Percentiles rank a stretch among this genome's conserved stretches.
These are phyloP conservation scores for Chaetops frenatus DNA, from an alignment of 2,113 vertebrate genomes.

Conservation along the genomic window DNA sequence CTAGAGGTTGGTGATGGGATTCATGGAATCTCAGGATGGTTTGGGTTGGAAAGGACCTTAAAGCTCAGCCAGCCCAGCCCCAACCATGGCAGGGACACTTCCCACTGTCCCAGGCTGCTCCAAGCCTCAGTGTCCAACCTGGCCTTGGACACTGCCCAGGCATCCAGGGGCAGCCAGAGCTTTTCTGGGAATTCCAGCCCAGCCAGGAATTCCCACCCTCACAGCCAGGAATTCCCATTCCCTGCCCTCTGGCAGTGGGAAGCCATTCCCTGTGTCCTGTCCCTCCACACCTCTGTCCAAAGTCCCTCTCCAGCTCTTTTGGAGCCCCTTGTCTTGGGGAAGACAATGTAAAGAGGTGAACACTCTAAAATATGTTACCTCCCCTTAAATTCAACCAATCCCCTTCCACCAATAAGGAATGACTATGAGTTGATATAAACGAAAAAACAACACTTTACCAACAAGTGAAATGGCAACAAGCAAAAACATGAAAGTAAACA, in stretches of 20 bases:
- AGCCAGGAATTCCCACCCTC: background rate
- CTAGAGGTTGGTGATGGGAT: background rate
- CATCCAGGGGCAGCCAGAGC: background rate
- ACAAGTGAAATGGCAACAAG: accelerated
- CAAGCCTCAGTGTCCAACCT: accelerated
- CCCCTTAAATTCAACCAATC: background rate
- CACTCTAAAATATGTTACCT: background rate
- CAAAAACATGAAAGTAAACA: background rate
- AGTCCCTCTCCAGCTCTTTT: no score
- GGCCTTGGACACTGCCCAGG: background rate
- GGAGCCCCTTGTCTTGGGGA: background rate
- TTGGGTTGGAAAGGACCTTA: background rate
- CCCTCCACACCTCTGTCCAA: background rate
- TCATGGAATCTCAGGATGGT: background rate
- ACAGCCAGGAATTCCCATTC: background rate
- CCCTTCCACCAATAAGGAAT: background rate
- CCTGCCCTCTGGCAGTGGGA: background rate
- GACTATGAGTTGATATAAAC: background rate
- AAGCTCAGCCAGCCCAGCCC: accelerated
- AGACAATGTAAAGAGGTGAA: background rate
- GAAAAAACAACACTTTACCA: background rate
- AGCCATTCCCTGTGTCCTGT: background rate
- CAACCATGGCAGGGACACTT: background rate
- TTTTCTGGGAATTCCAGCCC: background rate
- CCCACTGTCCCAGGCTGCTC: accelerated